Evolutionary conservation across 1,140 invertebrate genomes (phyloP).

Genomic region (Calosoma granatense): DNA sequence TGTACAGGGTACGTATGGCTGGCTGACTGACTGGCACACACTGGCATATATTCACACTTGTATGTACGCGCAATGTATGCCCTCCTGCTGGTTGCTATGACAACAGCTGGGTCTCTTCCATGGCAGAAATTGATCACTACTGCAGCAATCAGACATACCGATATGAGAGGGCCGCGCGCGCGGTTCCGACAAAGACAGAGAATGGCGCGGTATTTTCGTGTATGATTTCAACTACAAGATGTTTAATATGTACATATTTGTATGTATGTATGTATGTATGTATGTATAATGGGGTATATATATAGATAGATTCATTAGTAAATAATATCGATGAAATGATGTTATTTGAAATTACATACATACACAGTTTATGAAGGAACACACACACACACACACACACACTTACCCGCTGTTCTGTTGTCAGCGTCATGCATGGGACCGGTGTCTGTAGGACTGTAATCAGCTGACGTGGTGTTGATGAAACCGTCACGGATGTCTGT

Average conservation of each 20-base stretch:
- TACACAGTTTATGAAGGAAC: no score
- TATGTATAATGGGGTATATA: not conserved
- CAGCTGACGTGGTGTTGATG: conserved; percentile 22
- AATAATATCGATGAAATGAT: no score
- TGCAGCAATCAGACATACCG: not conserved
- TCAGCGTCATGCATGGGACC: conserved; percentile 27
- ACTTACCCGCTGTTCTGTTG: conserved; percentile 21
- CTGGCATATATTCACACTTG: no score
- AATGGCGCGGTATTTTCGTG: no score
- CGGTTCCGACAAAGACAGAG: not conserved
- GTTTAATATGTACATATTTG: conserved; percentile 2
- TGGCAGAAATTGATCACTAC: not conserved
- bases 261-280: conserved; percentile 6
- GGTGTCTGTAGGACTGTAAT: conserved; percentile 19
- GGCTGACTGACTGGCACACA: no score
- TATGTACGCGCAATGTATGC: not conserved
- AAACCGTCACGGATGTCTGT: conserved; percentile 30
- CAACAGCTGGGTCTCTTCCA: not conserved
- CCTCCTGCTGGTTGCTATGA: not conserved
- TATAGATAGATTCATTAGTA: conserved; percentile 1
- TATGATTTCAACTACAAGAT: no score
- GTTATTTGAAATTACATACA: no score
- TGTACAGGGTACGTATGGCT: no score
- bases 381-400: no score
- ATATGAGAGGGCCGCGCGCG: not conserved